Conservation (phyloP, 2,113 vertebrate species). For the Smithornis capensis region DNA sequence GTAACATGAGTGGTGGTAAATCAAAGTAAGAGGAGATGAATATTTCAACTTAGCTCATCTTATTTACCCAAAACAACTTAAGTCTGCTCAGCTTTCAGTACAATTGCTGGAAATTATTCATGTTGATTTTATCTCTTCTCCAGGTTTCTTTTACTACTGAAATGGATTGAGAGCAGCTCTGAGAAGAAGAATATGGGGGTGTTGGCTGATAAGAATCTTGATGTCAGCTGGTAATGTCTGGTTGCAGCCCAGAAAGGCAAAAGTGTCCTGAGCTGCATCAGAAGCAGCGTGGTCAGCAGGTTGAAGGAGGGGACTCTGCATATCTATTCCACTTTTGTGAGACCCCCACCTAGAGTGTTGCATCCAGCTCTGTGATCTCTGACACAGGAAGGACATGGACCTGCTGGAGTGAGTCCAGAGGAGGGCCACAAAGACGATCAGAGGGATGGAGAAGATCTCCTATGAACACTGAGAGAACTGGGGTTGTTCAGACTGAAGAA, state of each 20-base stretch:
- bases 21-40: background rate
- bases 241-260: background rate
- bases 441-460: background rate
- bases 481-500: background rate
- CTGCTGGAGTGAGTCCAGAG: background rate
- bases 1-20: background rate
- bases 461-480: background rate
- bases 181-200: background rate
- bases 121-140: background rate
- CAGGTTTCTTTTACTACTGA: background rate
- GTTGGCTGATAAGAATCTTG: background rate
- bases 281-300: fast-evolving
- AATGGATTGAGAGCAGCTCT: background rate
- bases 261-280: background rate
- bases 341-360: background rate
- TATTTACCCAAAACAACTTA: background rate
- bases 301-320: fast-evolving
- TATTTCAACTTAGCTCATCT: background rate
- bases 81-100: background rate
- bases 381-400: background rate
- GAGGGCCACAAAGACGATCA: background rate
- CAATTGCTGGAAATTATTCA: constrained; percentile 40
- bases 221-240: background rate
- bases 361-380: background rate
- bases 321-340: background rate